Evolutionary conservation across 2,888 invertebrate genomes (phyloP).

Genomic region (Philopedon plagiatum): DNA sequence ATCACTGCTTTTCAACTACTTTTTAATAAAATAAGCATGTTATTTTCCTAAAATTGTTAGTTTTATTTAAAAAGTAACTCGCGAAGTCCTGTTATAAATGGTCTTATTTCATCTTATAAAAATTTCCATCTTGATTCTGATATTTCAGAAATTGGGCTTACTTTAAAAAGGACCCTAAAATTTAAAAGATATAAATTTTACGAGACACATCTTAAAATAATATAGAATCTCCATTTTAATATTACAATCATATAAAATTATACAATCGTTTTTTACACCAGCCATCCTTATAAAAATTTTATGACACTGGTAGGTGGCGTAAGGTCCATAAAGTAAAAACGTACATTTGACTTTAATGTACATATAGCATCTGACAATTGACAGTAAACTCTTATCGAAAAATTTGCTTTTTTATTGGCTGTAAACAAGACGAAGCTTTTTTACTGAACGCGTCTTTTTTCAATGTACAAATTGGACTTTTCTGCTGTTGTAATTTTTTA

Average conservation of each 20-base stretch:
- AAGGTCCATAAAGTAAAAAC: constrained; percentile 36
- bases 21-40: no score
- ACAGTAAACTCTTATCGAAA: constrained; percentile 40
- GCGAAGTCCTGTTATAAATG: no score
- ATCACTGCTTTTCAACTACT: no score
- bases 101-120: no score
- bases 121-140: background rate
- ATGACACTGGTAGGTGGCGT: constrained; percentile 29
- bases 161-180: constrained; percentile 15
- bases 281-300: constrained; percentile 37
- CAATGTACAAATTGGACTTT: background rate
- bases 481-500: no score
- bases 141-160: background rate
- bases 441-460: constrained; percentile 21
- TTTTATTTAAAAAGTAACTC: no score
- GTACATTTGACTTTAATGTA: constrained; percentile 38
- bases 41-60: no score
- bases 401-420: constrained; percentile 31
- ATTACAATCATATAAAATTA: constrained; percentile 44
- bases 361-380: constrained; percentile 36
- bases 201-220: constrained; percentile 4
- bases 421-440: constrained; percentile 18
- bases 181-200: constrained; percentile 25
- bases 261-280: constrained; percentile 35
- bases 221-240: constrained; percentile 33